These are phyloP conservation scores for Frieseomelitta varia DNA, from an alignment of 1,140 invertebrate species.

Conservation along the genomic window DNA sequence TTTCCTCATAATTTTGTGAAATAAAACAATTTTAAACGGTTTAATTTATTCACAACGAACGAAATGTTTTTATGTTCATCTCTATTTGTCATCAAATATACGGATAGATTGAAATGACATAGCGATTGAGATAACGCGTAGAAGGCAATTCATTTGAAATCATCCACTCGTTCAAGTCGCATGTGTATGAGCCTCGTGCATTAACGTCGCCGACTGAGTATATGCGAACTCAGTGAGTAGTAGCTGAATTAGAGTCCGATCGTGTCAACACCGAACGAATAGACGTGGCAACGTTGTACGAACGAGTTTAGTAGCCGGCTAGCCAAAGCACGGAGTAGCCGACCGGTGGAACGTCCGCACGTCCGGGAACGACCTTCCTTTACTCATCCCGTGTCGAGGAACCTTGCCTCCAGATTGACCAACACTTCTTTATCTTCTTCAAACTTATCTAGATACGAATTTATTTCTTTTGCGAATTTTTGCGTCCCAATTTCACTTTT, in stretches of 20 bases:
- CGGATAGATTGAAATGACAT: neutral
- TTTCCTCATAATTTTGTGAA: neutral
- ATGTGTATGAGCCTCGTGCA: conserved; percentile 23
- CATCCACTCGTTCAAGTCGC: conserved; percentile 13
- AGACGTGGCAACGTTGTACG: conserved; percentile 70
- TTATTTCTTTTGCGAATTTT: neutral
- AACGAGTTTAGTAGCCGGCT: conserved; percentile 72
- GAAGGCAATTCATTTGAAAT: conserved; percentile 7
- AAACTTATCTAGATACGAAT: neutral
- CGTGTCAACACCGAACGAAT: conserved; percentile 64
- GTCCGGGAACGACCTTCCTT: conserved; percentile 65
- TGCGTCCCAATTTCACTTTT: neutral
- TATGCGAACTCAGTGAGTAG: conserved; percentile 32
- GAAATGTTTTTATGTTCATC: neutral
- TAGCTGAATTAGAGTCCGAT: conserved; percentile 65
- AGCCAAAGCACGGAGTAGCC: conserved; percentile 53
- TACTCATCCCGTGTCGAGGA: conserved; percentile 52
- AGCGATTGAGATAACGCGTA: conserved; percentile 10
- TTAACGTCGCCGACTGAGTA: conserved; percentile 43
- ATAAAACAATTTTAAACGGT: neutral
- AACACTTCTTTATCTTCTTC: conserved; percentile 16
- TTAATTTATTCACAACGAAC: neutral
- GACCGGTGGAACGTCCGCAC: conserved; percentile 65
- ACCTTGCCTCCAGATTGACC: conserved; percentile 36
- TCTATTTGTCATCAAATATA: too few relatives aligned